A percentile compares a stretch with the other conserved stretches of the same genome.
Evolutionary conservation across 2,888 invertebrate genomes (phyloP).

Genomic region (Hyles lineata): DNA sequence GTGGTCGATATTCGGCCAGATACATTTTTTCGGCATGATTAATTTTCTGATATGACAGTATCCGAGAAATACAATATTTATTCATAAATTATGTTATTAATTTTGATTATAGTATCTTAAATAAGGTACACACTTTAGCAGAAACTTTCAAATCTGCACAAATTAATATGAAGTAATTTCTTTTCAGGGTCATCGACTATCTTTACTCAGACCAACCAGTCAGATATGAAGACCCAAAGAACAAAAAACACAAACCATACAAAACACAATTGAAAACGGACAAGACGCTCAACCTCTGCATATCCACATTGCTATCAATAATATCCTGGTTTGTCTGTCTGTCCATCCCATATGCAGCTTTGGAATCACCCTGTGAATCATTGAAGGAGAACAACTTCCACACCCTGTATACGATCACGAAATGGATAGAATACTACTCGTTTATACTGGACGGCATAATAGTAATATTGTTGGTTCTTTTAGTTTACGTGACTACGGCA

Average conservation of each 20-base stretch:
- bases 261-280: slow-evolving; percentile 47
- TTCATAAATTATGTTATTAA: no score
- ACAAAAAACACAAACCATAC: slow-evolving; percentile 46
- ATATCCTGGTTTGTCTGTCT: slow-evolving; percentile 53
- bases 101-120: no score
- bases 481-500: slow-evolving; percentile 47
- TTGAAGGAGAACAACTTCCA: slow-evolving; percentile 44
- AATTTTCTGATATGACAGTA: no score
- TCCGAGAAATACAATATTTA: no score
- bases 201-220: slow-evolving; percentile 45
- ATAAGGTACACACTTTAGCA: no score
- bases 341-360: slow-evolving; percentile 54
- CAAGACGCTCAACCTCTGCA: slow-evolving; percentile 47
- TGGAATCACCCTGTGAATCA: slow-evolving; percentile 55
- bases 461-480: slow-evolving; percentile 46
- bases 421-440: slow-evolving; percentile 47
- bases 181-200: slow-evolving; percentile 53
- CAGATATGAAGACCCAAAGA: slow-evolving; percentile 46
- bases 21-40: no score
- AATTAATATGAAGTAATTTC: background rate
- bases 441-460: slow-evolving; percentile 54
- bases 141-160: background rate
- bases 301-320: slow-evolving; percentile 58
- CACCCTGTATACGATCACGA: slow-evolving; percentile 42
- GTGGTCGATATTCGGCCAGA: no score